A percentile compares a stretch with the other conserved stretches of the same genome.
phyloP scores from a whole-genome alignment of 1,140 invertebrate genomes.

The Scaptomyza graminum region DNA sequence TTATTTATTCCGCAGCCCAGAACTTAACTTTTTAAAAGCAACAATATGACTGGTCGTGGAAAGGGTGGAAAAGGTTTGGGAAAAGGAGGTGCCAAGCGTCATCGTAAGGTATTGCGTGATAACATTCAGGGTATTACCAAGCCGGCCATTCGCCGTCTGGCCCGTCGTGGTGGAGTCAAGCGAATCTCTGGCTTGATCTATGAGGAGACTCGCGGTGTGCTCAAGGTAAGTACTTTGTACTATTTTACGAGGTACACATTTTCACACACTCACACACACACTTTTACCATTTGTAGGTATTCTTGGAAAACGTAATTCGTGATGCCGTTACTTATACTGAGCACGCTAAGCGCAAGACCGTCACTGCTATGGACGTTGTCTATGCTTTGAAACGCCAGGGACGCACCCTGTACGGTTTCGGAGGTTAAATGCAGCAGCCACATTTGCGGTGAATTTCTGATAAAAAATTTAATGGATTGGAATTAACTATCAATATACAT shows the following conservation, averaged over 20 bases:
- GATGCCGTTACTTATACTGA: slow-evolving; percentile 94
- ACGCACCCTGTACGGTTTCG: slow-evolving; percentile 88
- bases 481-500: slow-evolving; percentile 31
- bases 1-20: slow-evolving; percentile 18
- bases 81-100: slow-evolving; percentile 89
- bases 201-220: slow-evolving; percentile 88
- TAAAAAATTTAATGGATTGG: slow-evolving; percentile 1
- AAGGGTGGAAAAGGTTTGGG: slow-evolving; percentile 89
- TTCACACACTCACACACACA: slow-evolving; percentile 57
- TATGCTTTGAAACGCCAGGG: slow-evolving; percentile 94
- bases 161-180: slow-evolving; percentile 90
- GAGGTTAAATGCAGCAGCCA: slow-evolving; percentile 85
- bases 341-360: slow-evolving; percentile 92
- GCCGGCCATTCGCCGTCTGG: slow-evolving; percentile 85
- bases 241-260: slow-evolving; percentile 35
- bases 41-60: slow-evolving; percentile 87
- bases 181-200: slow-evolving; percentile 91
- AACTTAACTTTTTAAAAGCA: slow-evolving; percentile 25
- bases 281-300: slow-evolving; percentile 85
- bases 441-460: neutral
- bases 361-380: slow-evolving; percentile 94
- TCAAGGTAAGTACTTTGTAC: slow-evolving; percentile 88
- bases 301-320: slow-evolving; percentile 92
- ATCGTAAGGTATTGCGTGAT: slow-evolving; percentile 88
- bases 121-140: slow-evolving; percentile 90